A percentile compares a stretch with the other conserved stretches of the same genome.
phyloP scores from a whole-genome alignment of 2,888 invertebrate species.

The Petrolisthes cinctipes region DNA sequence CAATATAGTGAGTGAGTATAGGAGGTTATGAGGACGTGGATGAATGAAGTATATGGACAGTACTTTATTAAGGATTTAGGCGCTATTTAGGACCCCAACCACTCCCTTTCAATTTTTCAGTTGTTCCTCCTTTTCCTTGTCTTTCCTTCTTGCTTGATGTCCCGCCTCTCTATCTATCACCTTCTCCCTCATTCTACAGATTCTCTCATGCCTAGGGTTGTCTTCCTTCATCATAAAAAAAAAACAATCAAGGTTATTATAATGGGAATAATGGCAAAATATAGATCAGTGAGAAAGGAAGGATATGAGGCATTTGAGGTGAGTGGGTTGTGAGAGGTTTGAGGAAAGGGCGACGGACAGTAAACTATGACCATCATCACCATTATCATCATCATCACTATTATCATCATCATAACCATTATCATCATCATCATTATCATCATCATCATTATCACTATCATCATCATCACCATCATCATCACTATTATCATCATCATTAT shows the following conservation, averaged over 20 bases:
- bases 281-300: neutral
- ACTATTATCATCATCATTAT: neutral
- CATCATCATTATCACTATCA: neutral
- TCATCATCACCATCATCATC: neutral
- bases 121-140: neutral
- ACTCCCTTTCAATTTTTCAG: neutral
- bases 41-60: no score
- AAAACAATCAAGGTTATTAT: no score
- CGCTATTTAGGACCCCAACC: neutral
- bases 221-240: neutral
- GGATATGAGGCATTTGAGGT: no score
- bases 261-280: no score
- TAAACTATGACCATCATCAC: conserved; percentile 3
- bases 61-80: no score
- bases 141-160: neutral
- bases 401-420: neutral
- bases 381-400: neutral
- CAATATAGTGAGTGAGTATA: no score
- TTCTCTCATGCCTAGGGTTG: no score
- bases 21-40: no score
- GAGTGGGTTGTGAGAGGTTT: no score
- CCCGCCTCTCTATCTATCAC: no score
- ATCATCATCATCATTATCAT: neutral
- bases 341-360: neutral
- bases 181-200: neutral